phyloP scores from a whole-genome alignment of 2,113 vertebrate species.

The Pseudopodoces humilis region DNA sequence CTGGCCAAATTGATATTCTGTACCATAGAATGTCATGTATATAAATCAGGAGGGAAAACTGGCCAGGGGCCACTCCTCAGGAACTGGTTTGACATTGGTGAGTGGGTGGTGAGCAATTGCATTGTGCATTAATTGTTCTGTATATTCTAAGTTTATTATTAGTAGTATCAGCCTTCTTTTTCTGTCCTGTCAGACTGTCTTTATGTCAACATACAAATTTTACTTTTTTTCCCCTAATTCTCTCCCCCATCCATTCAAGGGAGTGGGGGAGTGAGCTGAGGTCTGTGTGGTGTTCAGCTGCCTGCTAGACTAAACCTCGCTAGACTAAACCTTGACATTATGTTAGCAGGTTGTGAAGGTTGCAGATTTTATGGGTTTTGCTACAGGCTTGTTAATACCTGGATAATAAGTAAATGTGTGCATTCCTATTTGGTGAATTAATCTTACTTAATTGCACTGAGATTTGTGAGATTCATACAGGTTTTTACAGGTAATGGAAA shows the following conservation, averaged over 20 bases:
- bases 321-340: background rate
- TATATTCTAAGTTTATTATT: background rate
- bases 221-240: background rate
- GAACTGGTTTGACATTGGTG: background rate
- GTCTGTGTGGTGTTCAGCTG: background rate
- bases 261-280: background rate
- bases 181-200: background rate
- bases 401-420: background rate
- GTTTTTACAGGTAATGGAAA: background rate
- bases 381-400: background rate
- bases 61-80: background rate
- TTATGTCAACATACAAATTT: background rate
- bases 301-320: background rate
- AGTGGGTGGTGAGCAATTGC: background rate
- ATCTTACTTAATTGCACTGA: background rate
- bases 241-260: fast-evolving
- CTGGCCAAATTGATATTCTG: background rate
- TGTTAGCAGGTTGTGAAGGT: background rate
- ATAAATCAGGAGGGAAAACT: background rate
- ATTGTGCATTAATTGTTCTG: background rate
- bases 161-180: background rate
- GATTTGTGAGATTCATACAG: background rate
- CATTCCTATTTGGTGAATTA: background rate
- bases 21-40: too few species aligned
- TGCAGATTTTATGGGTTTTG: background rate